Evolutionary conservation across 2,113 vertebrate species (phyloP), one percentile per base, ranked within the genome.

Genomic region (Lamprotornis superbus): DNA sequence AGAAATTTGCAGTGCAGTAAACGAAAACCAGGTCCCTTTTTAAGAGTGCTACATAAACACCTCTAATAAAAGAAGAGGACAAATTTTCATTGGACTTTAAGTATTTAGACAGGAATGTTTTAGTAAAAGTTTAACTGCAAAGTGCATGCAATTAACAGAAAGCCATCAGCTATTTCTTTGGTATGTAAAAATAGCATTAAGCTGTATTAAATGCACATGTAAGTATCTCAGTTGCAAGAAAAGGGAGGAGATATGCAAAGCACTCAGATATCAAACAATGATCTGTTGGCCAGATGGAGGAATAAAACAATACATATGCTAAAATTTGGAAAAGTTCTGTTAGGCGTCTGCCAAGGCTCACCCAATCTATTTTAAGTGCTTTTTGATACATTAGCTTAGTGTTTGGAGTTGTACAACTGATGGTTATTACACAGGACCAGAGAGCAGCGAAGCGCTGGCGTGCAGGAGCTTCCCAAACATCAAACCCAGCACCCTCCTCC

Each of bases 321-420:
- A 98, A 97, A 98, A 97, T 96, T 97, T 97, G 96, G 95, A 95
- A 85, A 97, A 98, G 94, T 95, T 95, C 88, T 97, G 76, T 69
- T 77, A 73, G 33, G 87, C 68, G 90, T 94, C 97, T 97, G 96
- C 97, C 98, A 97, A 95, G 87, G 94, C 81, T 97, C 97, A 98
- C 98, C 97, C 96, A 96, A 97, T 96, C 96, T 97, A 97, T 96
- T 97, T 95, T 97, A 98, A 98, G 97, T 97, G 98, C 97, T 98
- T 97, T 98, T 90, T 98, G 97, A 97, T 98, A 98, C 97, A 98
- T 98, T 97, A 98, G 98, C 97, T 98, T 98, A 97, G 97, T 97
- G 97, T 98, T 98, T 96, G 97, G 97, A 97, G 94, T 92, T 74
- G 82, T 92, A 95, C 92, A 49, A 90, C 56, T 42, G 83, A 98